These are phyloP conservation scores for Hypothenemus hampei DNA, from an alignment of 1,140 invertebrate genomes.

Conservation along the genomic window DNA sequence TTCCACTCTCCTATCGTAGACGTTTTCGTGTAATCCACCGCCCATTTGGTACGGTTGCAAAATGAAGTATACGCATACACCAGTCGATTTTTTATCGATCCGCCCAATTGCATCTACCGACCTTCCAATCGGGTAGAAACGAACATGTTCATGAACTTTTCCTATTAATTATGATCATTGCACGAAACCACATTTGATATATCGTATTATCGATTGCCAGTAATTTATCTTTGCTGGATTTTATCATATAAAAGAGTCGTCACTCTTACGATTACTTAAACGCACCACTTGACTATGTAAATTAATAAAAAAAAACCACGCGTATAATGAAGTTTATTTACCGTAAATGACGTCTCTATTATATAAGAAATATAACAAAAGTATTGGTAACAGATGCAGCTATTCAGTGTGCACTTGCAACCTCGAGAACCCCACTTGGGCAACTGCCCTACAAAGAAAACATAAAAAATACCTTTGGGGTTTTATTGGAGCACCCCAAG, in stretches of 20 bases:
- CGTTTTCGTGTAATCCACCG: neutral
- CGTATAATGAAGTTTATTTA: conserved; percentile 11
- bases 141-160: neutral
- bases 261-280: too few species aligned
- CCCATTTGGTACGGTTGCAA: neutral
- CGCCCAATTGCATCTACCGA: neutral
- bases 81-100: neutral
- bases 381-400: conserved; percentile 17
- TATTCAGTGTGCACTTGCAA: conserved; percentile 5
- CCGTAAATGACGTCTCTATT: conserved; percentile 22
- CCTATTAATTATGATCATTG: neutral
- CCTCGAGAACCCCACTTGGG: conserved; percentile 8
- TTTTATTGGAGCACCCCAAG: conserved; percentile 12
- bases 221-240: neutral
- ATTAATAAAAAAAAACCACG: neutral
- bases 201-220: neutral
- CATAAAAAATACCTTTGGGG: conserved; percentile 16
- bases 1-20: neutral
- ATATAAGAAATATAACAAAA: neutral
- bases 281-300: too few species aligned
- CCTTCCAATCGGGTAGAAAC: neutral
- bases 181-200: neutral
- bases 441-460: conserved; percentile 12
- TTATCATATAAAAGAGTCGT: too few species aligned
- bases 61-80: neutral